These are phyloP conservation scores for Aphis gossypii DNA, from an alignment of 1,140 invertebrate genomes.

Conservation along the genomic window DNA sequence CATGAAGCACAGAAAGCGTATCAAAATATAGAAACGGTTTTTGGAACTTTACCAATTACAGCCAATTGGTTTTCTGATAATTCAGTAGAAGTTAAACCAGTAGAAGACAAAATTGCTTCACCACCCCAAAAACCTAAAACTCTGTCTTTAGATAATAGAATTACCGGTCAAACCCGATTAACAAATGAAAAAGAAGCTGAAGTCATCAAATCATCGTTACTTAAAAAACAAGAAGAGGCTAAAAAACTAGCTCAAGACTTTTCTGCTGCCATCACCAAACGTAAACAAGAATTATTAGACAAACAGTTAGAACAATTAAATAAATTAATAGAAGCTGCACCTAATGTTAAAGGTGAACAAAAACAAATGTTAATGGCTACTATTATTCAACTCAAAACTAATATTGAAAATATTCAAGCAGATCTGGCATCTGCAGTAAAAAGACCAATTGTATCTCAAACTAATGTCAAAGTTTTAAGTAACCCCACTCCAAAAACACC, in stretches of 20 bases:
- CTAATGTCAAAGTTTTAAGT: background rate
- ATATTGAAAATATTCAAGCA: conserved; percentile 55
- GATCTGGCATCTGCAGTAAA: conserved; percentile 29
- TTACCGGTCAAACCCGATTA: background rate
- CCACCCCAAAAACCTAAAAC: conserved; percentile 33
- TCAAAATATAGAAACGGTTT: conserved; percentile 91
- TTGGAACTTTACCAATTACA: conserved; percentile 92
- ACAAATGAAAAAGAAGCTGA: conserved; percentile 49
- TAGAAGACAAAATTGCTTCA: conserved; percentile 15
- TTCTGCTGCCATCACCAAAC: conserved; percentile 74
- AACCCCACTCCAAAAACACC: conserved; percentile 26
- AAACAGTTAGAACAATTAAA: conserved; percentile 82
- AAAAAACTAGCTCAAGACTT: conserved; percentile 53
- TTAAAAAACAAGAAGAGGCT: conserved; percentile 53
- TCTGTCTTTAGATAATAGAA: conserved; percentile 46
- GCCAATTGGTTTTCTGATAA: conserved; percentile 78
- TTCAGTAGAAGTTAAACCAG: conserved; percentile 44
- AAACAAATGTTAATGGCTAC: conserved; percentile 74
- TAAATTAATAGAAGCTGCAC: conserved; percentile 76
- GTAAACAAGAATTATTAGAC: conserved; percentile 79
- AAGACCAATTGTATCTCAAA: background rate
- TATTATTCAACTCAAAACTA: conserved; percentile 66
- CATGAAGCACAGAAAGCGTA: conserved; percentile 91
- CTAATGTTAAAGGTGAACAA: conserved; percentile 70
- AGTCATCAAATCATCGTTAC: conserved; percentile 43